A percentile compares a stretch with the other conserved stretches of the same genome.
Conservation (phyloP, 2,888 invertebrate species). For the Heliconius aoede region DNA sequence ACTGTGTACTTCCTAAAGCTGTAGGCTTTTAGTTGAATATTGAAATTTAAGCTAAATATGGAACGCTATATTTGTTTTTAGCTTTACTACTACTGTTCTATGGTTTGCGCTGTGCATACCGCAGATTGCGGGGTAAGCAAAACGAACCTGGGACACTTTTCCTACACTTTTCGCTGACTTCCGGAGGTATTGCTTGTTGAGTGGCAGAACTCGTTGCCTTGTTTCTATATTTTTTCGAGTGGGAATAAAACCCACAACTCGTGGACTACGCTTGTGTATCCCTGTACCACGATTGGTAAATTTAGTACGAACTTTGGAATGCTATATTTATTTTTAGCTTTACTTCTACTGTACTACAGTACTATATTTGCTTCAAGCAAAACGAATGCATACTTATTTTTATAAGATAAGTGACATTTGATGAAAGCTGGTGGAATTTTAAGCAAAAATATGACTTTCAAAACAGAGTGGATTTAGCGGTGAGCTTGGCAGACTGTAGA, state of each 20-base stretch:
- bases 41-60: background rate
- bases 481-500: conserved; percentile 13
- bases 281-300: background rate
- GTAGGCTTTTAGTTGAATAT: background rate
- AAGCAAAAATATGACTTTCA: conserved; percentile 25
- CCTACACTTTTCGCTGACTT: no score
- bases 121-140: no score
- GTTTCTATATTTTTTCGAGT: no score
- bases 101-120: background rate
- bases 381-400: conserved; percentile 15
- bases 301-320: background rate
- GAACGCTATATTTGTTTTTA: conserved; percentile 12
- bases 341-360: background rate
- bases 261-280: no score
- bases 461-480: conserved; percentile 20
- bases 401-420: conserved; percentile 29
- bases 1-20: no score
- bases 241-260: no score
- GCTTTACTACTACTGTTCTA: background rate
- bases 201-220: no score
- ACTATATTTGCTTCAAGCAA: background rate
- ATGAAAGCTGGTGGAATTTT: conserved; percentile 24
- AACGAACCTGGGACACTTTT: no score
- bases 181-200: no score
- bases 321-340: conserved; percentile 10